Evolutionary conservation across 2,797 vertebrate genomes (phyloP), one percentile per base, ranked within the genome.

Genomic region (Lophotriccus pileatus): DNA sequence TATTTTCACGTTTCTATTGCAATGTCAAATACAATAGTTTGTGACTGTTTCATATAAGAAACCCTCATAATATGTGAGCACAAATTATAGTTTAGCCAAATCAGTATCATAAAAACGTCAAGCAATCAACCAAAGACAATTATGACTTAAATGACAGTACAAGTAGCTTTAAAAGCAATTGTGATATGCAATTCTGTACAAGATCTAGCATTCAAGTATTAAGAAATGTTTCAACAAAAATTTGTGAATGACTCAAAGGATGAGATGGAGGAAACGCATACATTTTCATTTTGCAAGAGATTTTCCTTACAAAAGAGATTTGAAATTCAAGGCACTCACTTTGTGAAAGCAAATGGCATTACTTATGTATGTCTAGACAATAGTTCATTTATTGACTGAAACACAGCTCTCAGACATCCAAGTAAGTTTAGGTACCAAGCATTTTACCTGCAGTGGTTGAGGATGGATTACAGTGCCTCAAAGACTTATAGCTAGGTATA

Each of bases 291-390:
- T 68, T 84, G 32, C 28, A 72, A 78, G 25, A 81, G 8, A 53
- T 41, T 74, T 66, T 85, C 67, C 59, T 84, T 89, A 68, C 4
- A 53, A 16, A 81, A 84, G 22, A 24, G 0, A 56, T 25, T 74
- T 70, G 64, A 91, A 90, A 77, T 17, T 37, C 37, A 27, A 86
- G 22, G 41, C 22, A 58, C 1, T 59, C 28, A 30, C 17, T n/a
- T 7, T 16, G 16, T 55, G 34, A 89, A 75, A 84, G 10, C 1
- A 6, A 91, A 72, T 21, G 2, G 12, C 15, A 60, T 64, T 70
- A 77, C 12, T 16, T 39, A 30, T 0, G 2, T 41, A 25, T 0
- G 0, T 46, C 34, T 43, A 72, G 34, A 72, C 34, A 79, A 55
- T 6, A 41, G 64, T 30, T 30, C 27, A 50, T 53, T 88, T 78